Base-by-base conservation (phyloP, 2,888 invertebrate species). In the Cheilosia variabilis region DNA sequence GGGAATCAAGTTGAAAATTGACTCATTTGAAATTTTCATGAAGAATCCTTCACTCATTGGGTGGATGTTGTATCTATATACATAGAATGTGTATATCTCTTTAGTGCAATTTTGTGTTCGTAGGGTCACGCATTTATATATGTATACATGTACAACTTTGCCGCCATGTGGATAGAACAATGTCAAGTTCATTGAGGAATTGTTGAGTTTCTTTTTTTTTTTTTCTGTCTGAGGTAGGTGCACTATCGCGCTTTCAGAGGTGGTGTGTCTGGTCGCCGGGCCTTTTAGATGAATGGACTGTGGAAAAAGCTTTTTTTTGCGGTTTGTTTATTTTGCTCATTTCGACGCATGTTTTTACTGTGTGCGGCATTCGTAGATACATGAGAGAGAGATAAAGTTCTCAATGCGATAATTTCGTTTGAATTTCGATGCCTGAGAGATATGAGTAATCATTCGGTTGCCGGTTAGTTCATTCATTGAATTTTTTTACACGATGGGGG, bases 1-100 rank as follows among this genome's bases (percentile, higher is more conserved):
- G 17, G 53, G 34, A n/a, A 57, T 63, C 5, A 34, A 63, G 22
- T 41, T 13, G 15, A 27, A 72, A 65, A 65, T 86, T 86, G 86
- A 86, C 76, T 86, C 86, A 86, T 81, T 86, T 86, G 81, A 86
- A 81, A 81, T 86, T 86, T 81, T 62, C 86, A 81, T 86, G 86
- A 86, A 55, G 71, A 72, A 58, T 86, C 76, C 45, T 71, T 45
- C 68, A 57, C 47, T 77, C 55, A 86, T 81, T 86, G 86, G 81
- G 57, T 52, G 60, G 66, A 31, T 71, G 31, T 17, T 75, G 58
- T 27, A 68, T 75, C 73, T 75, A 60, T 31, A 37, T 9, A 24
- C 2, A 52, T 22, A 13, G 53, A 60, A 27, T 9, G 7, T 31
- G 31, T 9, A 31, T 2, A 9, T 9, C 71, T 9, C 71, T 62